phyloP scores from a whole-genome alignment of 2,888 invertebrate genomes.

The Myopa testacea region DNA sequence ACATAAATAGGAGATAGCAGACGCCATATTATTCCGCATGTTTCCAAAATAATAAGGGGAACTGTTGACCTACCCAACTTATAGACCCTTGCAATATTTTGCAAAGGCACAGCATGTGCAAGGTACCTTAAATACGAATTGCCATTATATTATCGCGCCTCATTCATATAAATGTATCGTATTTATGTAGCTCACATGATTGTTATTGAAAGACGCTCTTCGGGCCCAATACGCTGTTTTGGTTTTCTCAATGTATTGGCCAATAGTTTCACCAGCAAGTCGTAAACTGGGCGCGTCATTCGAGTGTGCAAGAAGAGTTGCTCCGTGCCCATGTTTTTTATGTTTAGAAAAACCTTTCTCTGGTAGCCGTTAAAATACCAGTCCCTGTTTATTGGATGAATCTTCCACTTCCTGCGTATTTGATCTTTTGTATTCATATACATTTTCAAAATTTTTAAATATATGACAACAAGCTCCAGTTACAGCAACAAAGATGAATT shows the following conservation, averaged over 20 bases:
- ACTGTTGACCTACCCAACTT: slow-evolving; percentile 68
- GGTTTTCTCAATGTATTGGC: slow-evolving; percentile 3
- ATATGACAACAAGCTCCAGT: too few species aligned
- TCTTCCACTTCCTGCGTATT: slow-evolving; percentile 9
- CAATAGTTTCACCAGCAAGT: background rate
- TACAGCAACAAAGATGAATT: too few species aligned
- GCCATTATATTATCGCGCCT: background rate
- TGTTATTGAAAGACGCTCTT: slow-evolving; percentile 22
- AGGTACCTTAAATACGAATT: slow-evolving; percentile 10
- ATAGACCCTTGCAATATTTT: slow-evolving; percentile 35
- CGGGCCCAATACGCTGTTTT: slow-evolving; percentile 6
- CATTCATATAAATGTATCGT: background rate
- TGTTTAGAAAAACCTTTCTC: slow-evolving; percentile 3
- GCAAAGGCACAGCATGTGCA: slow-evolving; percentile 43
- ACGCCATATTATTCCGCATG: slow-evolving; percentile 68
- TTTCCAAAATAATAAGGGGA: slow-evolving; percentile 48
- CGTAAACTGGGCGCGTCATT: slow-evolving; percentile 6
- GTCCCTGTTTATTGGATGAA: slow-evolving; percentile 18
- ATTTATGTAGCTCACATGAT: background rate
- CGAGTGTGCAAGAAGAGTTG: slow-evolving; percentile 18
- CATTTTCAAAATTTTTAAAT: slow-evolving; percentile 3
- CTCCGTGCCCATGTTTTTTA: slow-evolving; percentile 10
- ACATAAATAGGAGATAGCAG: slow-evolving; percentile 48
- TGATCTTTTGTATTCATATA: background rate
- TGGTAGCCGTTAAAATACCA: slow-evolving; percentile 10